Conservation (phyloP, 2,797 vertebrate species). For the Hoplostethus atlanticus region DNA sequence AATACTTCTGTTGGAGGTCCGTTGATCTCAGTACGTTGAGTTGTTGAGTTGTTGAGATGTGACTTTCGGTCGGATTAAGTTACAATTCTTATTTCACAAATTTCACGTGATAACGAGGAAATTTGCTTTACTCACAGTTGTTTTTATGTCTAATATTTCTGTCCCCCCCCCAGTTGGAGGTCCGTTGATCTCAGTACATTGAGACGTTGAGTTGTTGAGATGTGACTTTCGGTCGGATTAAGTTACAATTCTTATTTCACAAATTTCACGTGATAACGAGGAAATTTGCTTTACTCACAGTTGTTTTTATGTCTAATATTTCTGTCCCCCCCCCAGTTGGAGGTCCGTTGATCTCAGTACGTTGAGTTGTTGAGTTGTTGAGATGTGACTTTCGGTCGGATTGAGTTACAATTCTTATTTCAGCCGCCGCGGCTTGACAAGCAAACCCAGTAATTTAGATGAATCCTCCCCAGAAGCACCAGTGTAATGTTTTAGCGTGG, state of each 20-base stretch:
- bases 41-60: too few species aligned
- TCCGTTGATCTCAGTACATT: too few species aligned
- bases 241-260: too few species aligned
- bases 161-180: too few species aligned
- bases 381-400: conserved; percentile 63
- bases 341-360: too few species aligned
- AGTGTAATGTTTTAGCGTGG: conserved; percentile 77
- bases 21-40: too few species aligned
- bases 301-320: conserved; percentile 33
- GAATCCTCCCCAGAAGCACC: conserved; percentile 77
- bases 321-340: too few species aligned
- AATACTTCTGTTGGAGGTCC: too few species aligned
- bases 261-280: conserved; percentile 64
- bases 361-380: too few species aligned
- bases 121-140: conserved; percentile 69
- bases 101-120: conserved; percentile 63
- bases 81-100: too few species aligned
- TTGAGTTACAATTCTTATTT: conserved; percentile 83
- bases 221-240: conserved; percentile 73
- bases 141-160: conserved; percentile 16
- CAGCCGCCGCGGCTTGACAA: conserved; percentile 80
- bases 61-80: conserved; percentile 76
- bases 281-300: conserved; percentile 69
- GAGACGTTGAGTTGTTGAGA: too few species aligned
- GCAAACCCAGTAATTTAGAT: conserved; percentile 82